Evolutionary conservation across 2,888 invertebrate species (phyloP).

Genomic region (Drosophila antonietae): DNA sequence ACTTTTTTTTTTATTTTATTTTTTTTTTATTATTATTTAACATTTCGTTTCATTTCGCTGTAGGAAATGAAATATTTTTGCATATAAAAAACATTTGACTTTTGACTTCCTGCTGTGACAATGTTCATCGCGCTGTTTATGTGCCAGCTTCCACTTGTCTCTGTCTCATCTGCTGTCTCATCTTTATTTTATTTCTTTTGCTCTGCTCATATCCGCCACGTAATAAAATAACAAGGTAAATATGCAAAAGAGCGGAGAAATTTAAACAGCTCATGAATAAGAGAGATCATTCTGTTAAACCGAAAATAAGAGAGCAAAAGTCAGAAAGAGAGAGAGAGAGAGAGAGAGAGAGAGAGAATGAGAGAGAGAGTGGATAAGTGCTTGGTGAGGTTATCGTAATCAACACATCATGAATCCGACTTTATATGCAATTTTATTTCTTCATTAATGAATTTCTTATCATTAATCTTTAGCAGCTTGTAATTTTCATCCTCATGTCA

Average conservation of each 20-base stretch:
- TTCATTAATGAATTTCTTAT: constrained; percentile 62
- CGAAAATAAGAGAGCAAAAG: background rate
- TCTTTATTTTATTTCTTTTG: constrained; percentile 56
- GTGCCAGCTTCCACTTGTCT: constrained; percentile 43
- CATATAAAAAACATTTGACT: constrained; percentile 78
- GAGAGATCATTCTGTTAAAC: constrained; percentile 12
- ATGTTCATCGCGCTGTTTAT: constrained; percentile 75
- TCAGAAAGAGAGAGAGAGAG: background rate
- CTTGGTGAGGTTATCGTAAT: constrained; percentile 9
- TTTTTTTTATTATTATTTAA: constrained; percentile 66
- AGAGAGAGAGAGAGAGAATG: background rate
- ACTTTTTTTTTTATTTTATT: background rate
- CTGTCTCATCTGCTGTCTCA: constrained; percentile 13
- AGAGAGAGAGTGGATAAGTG: constrained; percentile 3
- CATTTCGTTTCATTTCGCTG: constrained; percentile 68
- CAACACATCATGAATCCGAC: constrained; percentile 12
- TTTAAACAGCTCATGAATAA: constrained; percentile 66
- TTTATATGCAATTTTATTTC: constrained; percentile 22
- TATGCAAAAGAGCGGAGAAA: constrained; percentile 58
- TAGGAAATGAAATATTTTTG: constrained; percentile 80
- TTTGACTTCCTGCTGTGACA: constrained; percentile 78
- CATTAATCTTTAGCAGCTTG: constrained; percentile 66
- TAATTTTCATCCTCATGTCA: constrained; percentile 22
- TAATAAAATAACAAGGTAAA: constrained; percentile 79
- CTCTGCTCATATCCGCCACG: constrained; percentile 74